Percentiles rank a stretch among this genome's conserved stretches.
These are phyloP conservation scores for Drosophila simulans DNA, from an alignment of 1,140 invertebrate species.

Conservation along the genomic window DNA sequence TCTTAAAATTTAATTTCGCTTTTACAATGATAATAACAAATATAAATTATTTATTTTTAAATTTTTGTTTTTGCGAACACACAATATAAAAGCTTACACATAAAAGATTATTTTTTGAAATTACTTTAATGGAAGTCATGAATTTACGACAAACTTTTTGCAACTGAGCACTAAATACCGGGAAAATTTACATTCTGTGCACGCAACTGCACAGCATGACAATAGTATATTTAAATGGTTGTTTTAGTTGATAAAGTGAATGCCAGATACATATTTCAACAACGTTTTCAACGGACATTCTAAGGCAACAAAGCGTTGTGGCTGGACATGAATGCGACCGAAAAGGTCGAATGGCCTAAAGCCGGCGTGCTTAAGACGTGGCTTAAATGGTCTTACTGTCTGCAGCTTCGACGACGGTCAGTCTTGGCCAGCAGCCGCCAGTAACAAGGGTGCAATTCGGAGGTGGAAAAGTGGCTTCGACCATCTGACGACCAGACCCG, in stretches of 20 bases:
- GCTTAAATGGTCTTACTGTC: constrained; percentile 46
- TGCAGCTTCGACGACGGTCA: constrained; percentile 9
- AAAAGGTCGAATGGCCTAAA: constrained; percentile 36
- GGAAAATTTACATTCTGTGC: background rate
- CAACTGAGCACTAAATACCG: background rate
- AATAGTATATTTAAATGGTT: background rate
- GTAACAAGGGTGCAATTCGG: background rate
- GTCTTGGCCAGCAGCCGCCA: constrained; percentile 31
- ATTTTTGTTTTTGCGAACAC: too few relatives aligned
- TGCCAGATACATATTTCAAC: background rate
- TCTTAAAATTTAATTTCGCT: too few relatives aligned
- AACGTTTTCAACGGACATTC: background rate
- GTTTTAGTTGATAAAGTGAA: background rate
- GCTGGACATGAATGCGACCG: background rate
- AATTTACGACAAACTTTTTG: background rate
- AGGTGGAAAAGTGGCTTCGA: background rate
- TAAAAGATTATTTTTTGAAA: background rate
- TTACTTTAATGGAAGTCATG: too few relatives aligned
- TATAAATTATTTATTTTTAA: too few relatives aligned
- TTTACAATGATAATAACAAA: too few relatives aligned
- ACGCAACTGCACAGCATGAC: background rate
- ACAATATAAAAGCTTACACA: too few relatives aligned
- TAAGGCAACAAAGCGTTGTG: background rate
- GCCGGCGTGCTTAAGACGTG: constrained; percentile 61
- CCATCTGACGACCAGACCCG: constrained; percentile 8